Evolutionary conservation across 2,888 invertebrate species (phyloP).

Genomic region (Lucinisca nassula): DNA sequence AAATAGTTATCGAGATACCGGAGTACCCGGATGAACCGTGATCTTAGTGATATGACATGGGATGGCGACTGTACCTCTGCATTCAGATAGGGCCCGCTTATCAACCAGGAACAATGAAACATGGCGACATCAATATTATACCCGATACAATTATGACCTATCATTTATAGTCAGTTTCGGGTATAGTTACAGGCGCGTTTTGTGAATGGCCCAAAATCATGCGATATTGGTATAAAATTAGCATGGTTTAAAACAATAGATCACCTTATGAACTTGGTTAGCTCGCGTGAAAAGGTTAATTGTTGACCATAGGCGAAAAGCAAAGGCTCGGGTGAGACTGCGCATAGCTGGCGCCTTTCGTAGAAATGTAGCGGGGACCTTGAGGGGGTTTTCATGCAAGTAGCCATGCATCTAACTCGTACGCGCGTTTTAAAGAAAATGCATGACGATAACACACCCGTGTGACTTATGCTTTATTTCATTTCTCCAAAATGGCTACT

Average conservation of each 20-base stretch:
- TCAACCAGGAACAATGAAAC: background rate
- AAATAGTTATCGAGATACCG: background rate
- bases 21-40: background rate
- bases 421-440: too few species aligned
- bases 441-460: too few species aligned
- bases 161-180: background rate
- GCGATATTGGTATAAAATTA: background rate
- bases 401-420: too few species aligned
- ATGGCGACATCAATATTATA: constrained; percentile 39
- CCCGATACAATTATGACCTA: constrained; percentile 26
- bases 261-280: background rate
- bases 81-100: background rate
- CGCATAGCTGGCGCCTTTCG: too few species aligned
- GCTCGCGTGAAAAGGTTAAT: background rate
- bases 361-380: too few species aligned
- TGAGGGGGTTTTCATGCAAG: too few species aligned
- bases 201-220: background rate
- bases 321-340: too few species aligned
- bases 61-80: background rate
- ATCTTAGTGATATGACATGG: background rate
- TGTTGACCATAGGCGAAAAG: too few species aligned
- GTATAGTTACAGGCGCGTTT: background rate
- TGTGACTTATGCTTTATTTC: too few species aligned
- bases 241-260: background rate
- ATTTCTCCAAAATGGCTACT: too few species aligned